These are phyloP conservation scores for Temnothorax unifasciatus DNA, from an alignment of 2,888 invertebrate species.

Conservation along the genomic window DNA sequence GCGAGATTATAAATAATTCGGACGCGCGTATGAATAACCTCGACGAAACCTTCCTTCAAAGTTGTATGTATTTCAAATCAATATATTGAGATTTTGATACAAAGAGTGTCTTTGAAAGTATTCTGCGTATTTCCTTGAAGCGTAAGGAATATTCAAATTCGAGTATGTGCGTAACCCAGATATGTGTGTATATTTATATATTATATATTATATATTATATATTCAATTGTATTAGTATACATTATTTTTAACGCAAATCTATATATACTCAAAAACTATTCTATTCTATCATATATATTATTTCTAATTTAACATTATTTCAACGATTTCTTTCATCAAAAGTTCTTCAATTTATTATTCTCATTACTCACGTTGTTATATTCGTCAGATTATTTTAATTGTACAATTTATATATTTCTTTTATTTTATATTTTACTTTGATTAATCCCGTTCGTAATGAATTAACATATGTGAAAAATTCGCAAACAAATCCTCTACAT, in stretches of 20 bases:
- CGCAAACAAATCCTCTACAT: background rate
- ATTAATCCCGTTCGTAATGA: background rate
- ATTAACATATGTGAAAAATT: background rate
- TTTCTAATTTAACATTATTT: background rate
- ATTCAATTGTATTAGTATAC: background rate
- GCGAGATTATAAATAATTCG: constrained; percentile 34
- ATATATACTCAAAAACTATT: background rate
- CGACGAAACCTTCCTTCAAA: background rate
- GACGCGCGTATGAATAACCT: background rate
- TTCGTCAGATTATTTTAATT: background rate
- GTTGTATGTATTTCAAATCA: constrained; percentile 18
- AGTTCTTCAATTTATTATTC: background rate
- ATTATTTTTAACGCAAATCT: background rate
- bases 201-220: background rate
- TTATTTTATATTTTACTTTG: background rate
- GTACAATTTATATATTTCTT: background rate
- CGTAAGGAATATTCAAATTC: background rate
- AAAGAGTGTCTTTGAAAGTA: background rate
- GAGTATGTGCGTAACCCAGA: too few species aligned
- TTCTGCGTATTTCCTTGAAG: background rate
- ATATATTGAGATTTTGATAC: background rate
- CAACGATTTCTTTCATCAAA: background rate
- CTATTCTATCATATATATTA: background rate
- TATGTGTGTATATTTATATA: background rate
- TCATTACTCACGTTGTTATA: background rate